A percentile compares a stretch with the other conserved stretches of the same genome.
Conservation (phyloP, 2,888 invertebrate genomes). For the Parnassius orleans region DNA sequence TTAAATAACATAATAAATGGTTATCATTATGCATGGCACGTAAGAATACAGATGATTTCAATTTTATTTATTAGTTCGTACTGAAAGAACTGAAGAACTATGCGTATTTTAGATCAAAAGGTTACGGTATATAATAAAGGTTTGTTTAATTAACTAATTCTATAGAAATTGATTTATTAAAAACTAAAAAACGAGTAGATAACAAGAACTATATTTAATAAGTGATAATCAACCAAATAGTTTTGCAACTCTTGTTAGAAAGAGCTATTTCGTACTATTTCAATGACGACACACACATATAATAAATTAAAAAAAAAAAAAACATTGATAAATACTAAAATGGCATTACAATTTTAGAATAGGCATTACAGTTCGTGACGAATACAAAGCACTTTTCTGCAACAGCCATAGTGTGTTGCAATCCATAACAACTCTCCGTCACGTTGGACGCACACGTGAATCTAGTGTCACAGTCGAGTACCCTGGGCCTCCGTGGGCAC, state of each 20-base stretch:
- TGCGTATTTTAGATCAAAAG: too few species aligned
- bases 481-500: constrained; percentile 16
- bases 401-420: constrained; percentile 36
- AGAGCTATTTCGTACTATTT: too few species aligned
- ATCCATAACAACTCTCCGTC: constrained; percentile 57
- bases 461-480: constrained; percentile 58
- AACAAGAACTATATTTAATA: too few species aligned
- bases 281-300: background rate
- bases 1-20: constrained; percentile 22
- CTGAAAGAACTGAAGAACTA: too few species aligned
- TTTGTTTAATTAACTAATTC: too few species aligned
- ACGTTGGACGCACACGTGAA: constrained; percentile 55
- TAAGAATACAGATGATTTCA: too few species aligned
- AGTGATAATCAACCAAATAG: too few species aligned
- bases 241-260: too few species aligned
- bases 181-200: too few species aligned
- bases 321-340: constrained; percentile 5
- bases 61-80: too few species aligned
- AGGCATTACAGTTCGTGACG: constrained; percentile 16
- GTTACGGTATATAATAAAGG: too few species aligned
- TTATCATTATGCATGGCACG: constrained; percentile 10
- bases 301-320: constrained; percentile 1
- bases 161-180: too few species aligned
- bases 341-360: constrained; percentile 3
- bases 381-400: constrained; percentile 38